Percentiles rank a stretch among this genome's conserved stretches.
Conservation (phyloP, 2,888 invertebrate species). For the Octodonta nipae region DNA sequence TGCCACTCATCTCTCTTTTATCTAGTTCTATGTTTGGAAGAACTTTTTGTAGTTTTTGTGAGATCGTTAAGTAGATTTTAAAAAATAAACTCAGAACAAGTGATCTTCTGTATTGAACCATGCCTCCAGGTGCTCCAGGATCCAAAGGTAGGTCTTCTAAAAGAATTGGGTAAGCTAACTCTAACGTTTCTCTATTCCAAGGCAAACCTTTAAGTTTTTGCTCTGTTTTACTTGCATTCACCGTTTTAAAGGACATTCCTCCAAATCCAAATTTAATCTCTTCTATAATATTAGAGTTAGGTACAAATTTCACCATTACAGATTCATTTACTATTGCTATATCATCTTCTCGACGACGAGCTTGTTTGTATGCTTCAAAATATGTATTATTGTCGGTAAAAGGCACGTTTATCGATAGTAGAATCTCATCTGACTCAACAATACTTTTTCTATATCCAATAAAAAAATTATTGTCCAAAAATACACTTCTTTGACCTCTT, state of each 20-base stretch:
- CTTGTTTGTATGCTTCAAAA: slow-evolving; percentile 80
- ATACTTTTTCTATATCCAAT: slow-evolving; percentile 71
- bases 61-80: slow-evolving; percentile 51
- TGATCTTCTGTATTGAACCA: slow-evolving; percentile 49
- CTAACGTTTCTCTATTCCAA: slow-evolving; percentile 31
- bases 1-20: slow-evolving; percentile 41
- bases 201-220: slow-evolving; percentile 31
- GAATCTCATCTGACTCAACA: slow-evolving; percentile 59
- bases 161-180: slow-evolving; percentile 47
- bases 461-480: slow-evolving; percentile 69
- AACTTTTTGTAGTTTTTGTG: slow-evolving; percentile 33
- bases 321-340: slow-evolving; percentile 89
- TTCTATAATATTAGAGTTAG: slow-evolving; percentile 45
- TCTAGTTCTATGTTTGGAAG: slow-evolving; percentile 49
- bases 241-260: slow-evolving; percentile 83
- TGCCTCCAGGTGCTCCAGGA: slow-evolving; percentile 56
- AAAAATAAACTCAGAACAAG: slow-evolving; percentile 61
- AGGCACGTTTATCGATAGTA: slow-evolving; percentile 69
- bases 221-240: slow-evolving; percentile 54
- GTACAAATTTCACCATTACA: slow-evolving; percentile 54
- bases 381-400: slow-evolving; percentile 55
- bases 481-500: slow-evolving; percentile 43
- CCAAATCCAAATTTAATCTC: slow-evolving; percentile 68
- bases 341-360: slow-evolving; percentile 83
- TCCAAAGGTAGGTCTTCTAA: slow-evolving; percentile 63